Percentiles rank a stretch among this genome's conserved stretches.
phyloP scores from a whole-genome alignment of 2,113 vertebrate genomes.

The Oncorhynchus gorbuscha region DNA sequence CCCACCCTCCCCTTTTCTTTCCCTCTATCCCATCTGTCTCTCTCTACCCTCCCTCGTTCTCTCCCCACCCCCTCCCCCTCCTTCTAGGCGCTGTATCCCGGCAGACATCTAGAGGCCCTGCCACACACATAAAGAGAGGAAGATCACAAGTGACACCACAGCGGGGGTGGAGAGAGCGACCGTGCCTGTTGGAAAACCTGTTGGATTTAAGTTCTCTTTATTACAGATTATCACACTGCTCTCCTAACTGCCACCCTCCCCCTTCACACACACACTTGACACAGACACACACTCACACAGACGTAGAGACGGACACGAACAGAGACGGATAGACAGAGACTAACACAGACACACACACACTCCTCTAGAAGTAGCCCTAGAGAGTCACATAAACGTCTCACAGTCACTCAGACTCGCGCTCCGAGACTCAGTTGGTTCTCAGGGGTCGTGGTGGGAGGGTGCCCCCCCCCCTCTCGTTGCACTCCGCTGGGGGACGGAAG shows the following conservation, averaged over 20 bases:
- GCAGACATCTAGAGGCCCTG: neutral
- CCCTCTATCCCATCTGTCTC: neutral
- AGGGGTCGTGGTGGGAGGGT: conserved; percentile 7
- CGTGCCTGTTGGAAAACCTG: neutral
- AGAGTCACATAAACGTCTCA: neutral
- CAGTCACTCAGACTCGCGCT: neutral
- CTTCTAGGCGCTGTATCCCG: neutral
- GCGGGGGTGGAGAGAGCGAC: neutral
- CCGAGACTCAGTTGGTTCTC: conserved; percentile 6
- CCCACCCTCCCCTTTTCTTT: neutral
- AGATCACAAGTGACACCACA: neutral
- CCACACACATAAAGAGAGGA: conserved; percentile 29
- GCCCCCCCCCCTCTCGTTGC: conserved; percentile 34
- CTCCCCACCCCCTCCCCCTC: neutral
- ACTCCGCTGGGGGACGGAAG: conserved; percentile 31
- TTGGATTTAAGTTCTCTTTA: neutral
- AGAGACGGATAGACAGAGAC: neutral
- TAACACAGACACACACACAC: neutral
- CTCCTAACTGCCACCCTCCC: neutral
- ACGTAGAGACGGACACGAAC: neutral
- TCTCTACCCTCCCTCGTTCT: neutral
- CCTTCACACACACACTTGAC: neutral
- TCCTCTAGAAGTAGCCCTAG: too few relatives aligned
- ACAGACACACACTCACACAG: neutral
- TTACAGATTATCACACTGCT: neutral